Conservation (phyloP, 2,113 vertebrate genomes). For the Mobula birostris region DNA sequence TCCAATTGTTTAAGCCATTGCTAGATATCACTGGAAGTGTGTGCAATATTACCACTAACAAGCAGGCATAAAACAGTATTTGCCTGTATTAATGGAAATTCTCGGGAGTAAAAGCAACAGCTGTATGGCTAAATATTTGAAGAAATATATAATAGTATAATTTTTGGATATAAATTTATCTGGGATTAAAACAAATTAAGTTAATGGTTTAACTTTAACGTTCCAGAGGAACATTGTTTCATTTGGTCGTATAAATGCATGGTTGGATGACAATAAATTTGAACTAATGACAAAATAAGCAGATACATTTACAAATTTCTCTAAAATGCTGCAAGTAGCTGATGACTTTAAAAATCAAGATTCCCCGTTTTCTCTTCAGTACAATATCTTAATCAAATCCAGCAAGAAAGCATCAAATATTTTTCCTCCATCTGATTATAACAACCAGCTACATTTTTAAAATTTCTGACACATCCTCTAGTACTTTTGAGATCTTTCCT, state of each 20-base stretch:
- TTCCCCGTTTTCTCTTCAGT: background rate
- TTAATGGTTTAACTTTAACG: too few species aligned
- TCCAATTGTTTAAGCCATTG: background rate
- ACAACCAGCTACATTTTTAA: background rate
- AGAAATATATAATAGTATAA: background rate
- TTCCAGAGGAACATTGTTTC: too few species aligned
- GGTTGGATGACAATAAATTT: too few species aligned
- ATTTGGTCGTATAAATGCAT: too few species aligned
- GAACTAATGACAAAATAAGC: background rate
- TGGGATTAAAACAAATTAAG: too few species aligned
- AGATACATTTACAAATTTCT: background rate
- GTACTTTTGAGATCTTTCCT: background rate
- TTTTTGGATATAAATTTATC: background rate
- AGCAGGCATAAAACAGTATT: background rate
- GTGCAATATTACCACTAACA: background rate
- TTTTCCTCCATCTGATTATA: background rate
- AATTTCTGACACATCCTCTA: background rate
- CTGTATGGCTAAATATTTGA: background rate
- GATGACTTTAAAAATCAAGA: background rate
- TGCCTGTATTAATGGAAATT: background rate
- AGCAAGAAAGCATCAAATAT: background rate
- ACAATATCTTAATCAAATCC: background rate
- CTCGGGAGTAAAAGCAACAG: background rate
- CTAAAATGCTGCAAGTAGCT: background rate
- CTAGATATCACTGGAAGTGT: background rate